Conservation (phyloP, 2,113 vertebrate species). For the Ciconia stormi region DNA sequence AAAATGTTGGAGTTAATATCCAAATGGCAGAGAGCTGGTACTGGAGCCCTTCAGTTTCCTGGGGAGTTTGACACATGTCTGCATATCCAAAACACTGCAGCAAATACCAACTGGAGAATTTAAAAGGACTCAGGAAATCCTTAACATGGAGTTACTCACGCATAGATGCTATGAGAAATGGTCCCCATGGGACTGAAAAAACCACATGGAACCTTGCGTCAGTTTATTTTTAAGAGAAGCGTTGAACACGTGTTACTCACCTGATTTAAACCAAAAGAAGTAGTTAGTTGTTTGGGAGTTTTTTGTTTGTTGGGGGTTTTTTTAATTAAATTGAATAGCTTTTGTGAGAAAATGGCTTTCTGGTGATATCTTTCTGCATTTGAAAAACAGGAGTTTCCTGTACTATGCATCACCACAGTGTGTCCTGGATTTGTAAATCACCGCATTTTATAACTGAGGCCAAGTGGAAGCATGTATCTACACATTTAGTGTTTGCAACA, state of each 20-base stretch:
- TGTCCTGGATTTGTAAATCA: neutral
- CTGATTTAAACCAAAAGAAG: neutral
- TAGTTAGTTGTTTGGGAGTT: neutral
- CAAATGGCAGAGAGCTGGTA: neutral
- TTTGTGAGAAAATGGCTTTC: neutral
- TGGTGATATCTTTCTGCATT: neutral
- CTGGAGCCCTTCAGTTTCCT: neutral
- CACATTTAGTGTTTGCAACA: neutral
- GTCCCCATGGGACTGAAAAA: neutral
- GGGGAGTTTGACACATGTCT: neutral
- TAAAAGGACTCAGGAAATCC: neutral
- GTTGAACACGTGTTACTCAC: fast-evolving
- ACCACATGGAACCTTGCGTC: fast-evolving
- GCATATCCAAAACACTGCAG: neutral
- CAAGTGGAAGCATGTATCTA: neutral
- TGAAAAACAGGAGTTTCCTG: neutral
- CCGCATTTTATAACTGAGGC: neutral
- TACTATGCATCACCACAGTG: neutral
- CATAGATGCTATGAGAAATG: neutral
- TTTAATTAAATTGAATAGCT: neutral
- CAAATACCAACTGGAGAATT: neutral
- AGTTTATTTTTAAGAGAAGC: neutral
- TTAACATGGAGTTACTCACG: neutral
- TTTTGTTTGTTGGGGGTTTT: neutral
- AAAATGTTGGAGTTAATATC: neutral